These are phyloP conservation scores for Sebastes melanostomus DNA, from an alignment of 2,797 vertebrate species.

Conservation along the genomic window DNA sequence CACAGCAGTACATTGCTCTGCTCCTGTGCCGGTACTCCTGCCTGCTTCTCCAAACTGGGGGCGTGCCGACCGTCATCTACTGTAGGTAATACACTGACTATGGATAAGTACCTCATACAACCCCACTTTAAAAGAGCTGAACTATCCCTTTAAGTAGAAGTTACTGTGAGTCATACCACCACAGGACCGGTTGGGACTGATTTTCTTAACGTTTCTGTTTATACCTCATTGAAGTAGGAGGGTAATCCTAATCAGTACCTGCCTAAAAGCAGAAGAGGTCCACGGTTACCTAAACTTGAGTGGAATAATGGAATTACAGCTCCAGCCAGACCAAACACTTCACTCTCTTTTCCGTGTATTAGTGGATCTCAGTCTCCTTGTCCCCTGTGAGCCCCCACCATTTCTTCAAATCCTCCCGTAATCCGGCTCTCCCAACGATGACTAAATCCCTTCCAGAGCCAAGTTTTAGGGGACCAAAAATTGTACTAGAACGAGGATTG, in stretches of 20 bases:
- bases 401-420: conserved; percentile 64
- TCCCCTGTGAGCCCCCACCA: conserved; percentile 32
- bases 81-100: too few relatives aligned
- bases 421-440: conserved; percentile 53
- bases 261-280: background rate
- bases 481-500: conserved; percentile 10
- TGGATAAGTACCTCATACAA: too few relatives aligned
- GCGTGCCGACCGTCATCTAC: too few relatives aligned
- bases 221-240: conserved; percentile 8
- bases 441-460: conserved; percentile 52
- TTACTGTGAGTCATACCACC: background rate
- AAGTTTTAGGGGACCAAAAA: conserved; percentile 40
- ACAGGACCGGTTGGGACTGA: background rate
- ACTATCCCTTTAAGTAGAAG: background rate
- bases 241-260: conserved; percentile 17
- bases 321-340: conserved; percentile 46
- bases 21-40: too few relatives aligned
- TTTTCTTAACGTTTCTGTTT: background rate
- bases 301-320: conserved; percentile 48
- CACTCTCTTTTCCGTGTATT: conserved; percentile 37
- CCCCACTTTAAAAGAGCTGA: too few relatives aligned
- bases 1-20: too few relatives aligned
- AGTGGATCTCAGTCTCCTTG: conserved; percentile 29
- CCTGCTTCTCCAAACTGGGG: too few relatives aligned
- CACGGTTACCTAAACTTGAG: conserved; percentile 7